Percentiles rank a stretch among this genome's conserved stretches.
phyloP scores from a whole-genome alignment of 2,888 invertebrate genomes.

The Dastarcus helophoroides region DNA sequence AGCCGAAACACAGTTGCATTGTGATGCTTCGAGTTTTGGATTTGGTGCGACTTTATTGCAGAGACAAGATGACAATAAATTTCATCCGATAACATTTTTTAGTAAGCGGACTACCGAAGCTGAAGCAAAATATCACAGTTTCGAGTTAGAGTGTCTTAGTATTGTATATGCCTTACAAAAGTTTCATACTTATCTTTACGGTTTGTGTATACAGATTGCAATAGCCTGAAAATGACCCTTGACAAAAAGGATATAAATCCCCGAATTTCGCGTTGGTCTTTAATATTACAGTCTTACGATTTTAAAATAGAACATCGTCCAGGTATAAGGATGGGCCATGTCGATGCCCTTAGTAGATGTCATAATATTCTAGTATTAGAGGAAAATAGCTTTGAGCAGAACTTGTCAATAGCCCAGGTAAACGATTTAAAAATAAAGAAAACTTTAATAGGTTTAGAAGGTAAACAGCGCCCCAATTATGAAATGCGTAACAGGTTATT shows the following conservation, averaged over 20 bases:
- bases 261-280: slow-evolving; percentile 17
- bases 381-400: slow-evolving; percentile 9
- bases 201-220: slow-evolving; percentile 16
- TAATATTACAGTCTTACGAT: slow-evolving; percentile 14
- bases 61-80: slow-evolving; percentile 14
- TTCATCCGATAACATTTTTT: slow-evolving; percentile 22
- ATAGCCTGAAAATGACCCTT: slow-evolving; percentile 14
- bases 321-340: slow-evolving; percentile 17
- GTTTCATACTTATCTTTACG: slow-evolving; percentile 16
- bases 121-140: slow-evolving; percentile 21
- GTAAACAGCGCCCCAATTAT: slow-evolving; percentile 6
- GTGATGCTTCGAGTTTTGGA: too few species aligned
- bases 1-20: slow-evolving; percentile 22
- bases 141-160: slow-evolving; percentile 19
- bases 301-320: slow-evolving; percentile 16
- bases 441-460: slow-evolving; percentile 8
- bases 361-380: slow-evolving; percentile 9
- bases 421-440: slow-evolving; percentile 4
- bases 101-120: slow-evolving; percentile 18
- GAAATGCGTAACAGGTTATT: slow-evolving; percentile 12
- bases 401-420: slow-evolving; percentile 6
- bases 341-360: slow-evolving; percentile 17
- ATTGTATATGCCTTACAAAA: slow-evolving; percentile 14
- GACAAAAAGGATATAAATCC: slow-evolving; percentile 18
- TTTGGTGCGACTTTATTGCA: slow-evolving; percentile 23